These are phyloP conservation scores for Acanthiza pusilla DNA, from an alignment of 2,797 vertebrate species.

Conservation along the genomic window DNA sequence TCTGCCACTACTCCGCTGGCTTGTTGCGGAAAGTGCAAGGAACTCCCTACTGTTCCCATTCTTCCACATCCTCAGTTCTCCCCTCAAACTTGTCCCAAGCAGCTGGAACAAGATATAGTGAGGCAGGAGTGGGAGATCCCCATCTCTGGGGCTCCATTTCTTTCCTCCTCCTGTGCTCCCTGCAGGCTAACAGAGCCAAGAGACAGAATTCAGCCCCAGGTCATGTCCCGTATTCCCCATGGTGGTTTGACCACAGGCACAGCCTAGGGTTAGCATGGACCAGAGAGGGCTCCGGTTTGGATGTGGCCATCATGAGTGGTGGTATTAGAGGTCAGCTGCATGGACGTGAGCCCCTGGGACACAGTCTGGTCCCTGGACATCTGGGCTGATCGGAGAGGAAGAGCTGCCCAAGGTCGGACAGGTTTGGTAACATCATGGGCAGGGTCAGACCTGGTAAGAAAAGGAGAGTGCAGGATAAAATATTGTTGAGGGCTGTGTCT, in stretches of 20 bases:
- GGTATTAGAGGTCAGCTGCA: neutral
- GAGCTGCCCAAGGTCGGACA: neutral
- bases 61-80: neutral
- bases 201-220: neutral
- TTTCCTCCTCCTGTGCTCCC: neutral
- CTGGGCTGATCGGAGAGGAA: neutral
- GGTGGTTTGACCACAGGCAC: neutral
- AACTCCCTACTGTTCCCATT: neutral
- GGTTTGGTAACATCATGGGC: accelerated
- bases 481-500: neutral
- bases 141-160: neutral
- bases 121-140: neutral
- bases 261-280: neutral
- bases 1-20: neutral
- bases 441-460: neutral
- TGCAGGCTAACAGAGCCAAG: neutral
- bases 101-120: neutral
- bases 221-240: accelerated
- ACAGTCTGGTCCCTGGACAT: neutral
- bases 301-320: accelerated
- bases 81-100: neutral
- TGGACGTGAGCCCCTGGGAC: accelerated
- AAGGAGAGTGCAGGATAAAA: neutral
- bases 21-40: accelerated
- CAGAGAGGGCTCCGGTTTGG: neutral